Conservation (phyloP, 2,113 vertebrate genomes). For the Chionis minor region DNA sequence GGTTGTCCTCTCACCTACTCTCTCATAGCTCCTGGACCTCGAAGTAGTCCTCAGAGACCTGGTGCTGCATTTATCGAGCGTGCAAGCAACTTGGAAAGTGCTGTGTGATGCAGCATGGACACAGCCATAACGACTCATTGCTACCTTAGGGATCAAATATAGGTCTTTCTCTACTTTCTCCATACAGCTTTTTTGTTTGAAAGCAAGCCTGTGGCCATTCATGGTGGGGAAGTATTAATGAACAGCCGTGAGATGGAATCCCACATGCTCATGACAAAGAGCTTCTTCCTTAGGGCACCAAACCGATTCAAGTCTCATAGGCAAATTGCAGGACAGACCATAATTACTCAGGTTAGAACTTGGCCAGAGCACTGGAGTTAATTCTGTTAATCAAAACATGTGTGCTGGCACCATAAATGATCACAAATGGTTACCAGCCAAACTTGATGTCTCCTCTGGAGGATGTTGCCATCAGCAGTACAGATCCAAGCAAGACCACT, state of each 20-base stretch:
- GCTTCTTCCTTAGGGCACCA: background rate
- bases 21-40: fast-evolving
- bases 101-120: background rate
- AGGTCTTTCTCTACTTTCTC: background rate
- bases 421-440: background rate
- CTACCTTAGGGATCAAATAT: background rate
- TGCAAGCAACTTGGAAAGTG: background rate
- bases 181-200: background rate
- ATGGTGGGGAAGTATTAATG: background rate
- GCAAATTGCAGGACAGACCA: background rate
- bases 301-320: background rate
- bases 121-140: background rate
- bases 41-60: background rate
- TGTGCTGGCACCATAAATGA: background rate
- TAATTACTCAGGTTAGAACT: background rate
- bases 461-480: background rate
- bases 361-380: background rate
- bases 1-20: background rate
- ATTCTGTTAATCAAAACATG: background rate
- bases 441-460: background rate
- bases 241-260: background rate
- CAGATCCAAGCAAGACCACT: background rate
- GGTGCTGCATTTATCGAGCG: background rate
- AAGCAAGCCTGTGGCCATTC: background rate
- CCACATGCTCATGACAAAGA: background rate